Percentiles rank a stretch among this genome's conserved stretches.
Conservation (phyloP, 2,888 invertebrate species). For the Germaria angustata region DNA sequence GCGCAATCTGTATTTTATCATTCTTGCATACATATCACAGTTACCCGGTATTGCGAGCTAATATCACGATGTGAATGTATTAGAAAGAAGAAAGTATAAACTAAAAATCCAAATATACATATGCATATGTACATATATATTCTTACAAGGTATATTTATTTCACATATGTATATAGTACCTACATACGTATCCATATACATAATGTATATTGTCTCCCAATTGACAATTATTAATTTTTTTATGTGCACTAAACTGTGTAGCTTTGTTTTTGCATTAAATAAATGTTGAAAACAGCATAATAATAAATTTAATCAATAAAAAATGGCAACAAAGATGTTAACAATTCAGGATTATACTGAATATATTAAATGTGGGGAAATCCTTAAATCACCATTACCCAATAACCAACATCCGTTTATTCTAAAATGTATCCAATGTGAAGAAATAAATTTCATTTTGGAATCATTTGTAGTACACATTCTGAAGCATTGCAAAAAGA, state of each 20-base stretch:
- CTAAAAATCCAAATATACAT: neutral
- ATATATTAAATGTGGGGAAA: slow-evolving; percentile 60
- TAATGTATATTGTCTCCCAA: neutral
- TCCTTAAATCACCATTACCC: slow-evolving; percentile 40
- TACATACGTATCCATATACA: too few relatives aligned
- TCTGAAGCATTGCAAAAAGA: slow-evolving; percentile 16
- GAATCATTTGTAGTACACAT: slow-evolving; percentile 55
- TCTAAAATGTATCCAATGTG: slow-evolving; percentile 52
- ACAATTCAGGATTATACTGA: slow-evolving; percentile 37
- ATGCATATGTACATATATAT: neutral
- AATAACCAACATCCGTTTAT: slow-evolving; percentile 44
- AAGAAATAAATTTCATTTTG: slow-evolving; percentile 45
- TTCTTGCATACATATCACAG: too few relatives aligned
- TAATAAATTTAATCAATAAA: neutral
- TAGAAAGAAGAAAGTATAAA: slow-evolving; percentile 14
- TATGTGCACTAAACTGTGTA: neutral
- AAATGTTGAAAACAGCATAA: neutral
- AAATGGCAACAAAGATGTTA: slow-evolving; percentile 18
- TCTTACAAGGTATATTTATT: neutral
- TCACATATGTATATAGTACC: too few relatives aligned
- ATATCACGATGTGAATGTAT: slow-evolving; percentile 9
- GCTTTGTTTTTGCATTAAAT: neutral
- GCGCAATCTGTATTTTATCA: too few relatives aligned
- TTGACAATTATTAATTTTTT: neutral
- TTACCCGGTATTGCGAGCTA: too few relatives aligned